A percentile compares a stretch with the other conserved stretches of the same genome.
Evolutionary conservation across 2,797 vertebrate genomes (phyloP).

Genomic region (Pelochelys cantorii): DNA sequence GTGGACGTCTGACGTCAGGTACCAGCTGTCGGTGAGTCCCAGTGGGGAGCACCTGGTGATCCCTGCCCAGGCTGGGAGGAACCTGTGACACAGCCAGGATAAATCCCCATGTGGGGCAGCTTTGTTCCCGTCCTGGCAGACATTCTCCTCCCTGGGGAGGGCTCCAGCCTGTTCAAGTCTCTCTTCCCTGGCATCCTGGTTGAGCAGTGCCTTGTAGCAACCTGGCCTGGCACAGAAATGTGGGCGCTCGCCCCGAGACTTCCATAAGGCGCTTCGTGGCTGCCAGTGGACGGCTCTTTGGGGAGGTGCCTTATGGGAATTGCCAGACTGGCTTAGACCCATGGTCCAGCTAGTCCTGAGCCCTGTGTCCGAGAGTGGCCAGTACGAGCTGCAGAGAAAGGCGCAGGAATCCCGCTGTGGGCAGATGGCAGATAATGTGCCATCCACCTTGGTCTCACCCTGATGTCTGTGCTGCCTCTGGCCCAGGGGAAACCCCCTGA

Average conservation of each 20-base stretch:
- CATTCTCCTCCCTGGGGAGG: neutral
- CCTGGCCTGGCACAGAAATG: too few relatives aligned
- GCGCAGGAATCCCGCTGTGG: neutral
- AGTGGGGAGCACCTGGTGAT: neutral
- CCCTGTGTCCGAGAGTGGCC: neutral
- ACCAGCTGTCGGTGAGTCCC: slow-evolving; percentile 91
- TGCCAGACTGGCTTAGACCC: neutral
- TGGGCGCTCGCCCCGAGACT: neutral
- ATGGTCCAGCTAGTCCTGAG: neutral
- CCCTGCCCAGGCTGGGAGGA: neutral
- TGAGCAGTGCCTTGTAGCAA: neutral
- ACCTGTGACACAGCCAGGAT: neutral
- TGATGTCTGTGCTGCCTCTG: neutral
- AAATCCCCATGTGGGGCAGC: neutral
- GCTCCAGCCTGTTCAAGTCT: neutral
- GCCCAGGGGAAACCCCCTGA: neutral
- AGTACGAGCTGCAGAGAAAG: neutral
- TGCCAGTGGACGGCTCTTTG: neutral
- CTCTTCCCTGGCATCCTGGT: neutral
- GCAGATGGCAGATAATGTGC: neutral
- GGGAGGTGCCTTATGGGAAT: neutral
- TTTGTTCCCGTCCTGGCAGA: neutral
- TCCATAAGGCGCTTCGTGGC: neutral
- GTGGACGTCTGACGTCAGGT: slow-evolving; percentile 89
- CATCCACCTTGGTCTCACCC: neutral